Percentiles rank a stretch among this genome's conserved stretches.
Conservation (phyloP, 2,113 vertebrate genomes). For the Lasiurus cinereus region DNA sequence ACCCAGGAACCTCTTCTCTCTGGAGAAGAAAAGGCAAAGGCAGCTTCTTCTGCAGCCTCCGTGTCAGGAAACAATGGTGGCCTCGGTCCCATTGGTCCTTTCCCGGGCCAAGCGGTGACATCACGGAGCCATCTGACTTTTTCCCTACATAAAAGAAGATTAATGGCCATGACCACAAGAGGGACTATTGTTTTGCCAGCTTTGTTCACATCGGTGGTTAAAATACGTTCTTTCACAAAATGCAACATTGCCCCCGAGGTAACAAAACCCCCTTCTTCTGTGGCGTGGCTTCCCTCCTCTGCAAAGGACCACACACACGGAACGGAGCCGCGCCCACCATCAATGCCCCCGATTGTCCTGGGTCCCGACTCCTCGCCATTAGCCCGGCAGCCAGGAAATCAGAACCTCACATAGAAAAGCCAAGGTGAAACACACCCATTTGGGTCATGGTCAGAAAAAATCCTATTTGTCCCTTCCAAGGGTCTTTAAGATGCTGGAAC, state of each 20-base stretch:
- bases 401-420: background rate
- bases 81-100: background rate
- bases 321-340: rapidly evolving
- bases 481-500: background rate
- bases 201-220: conserved; percentile 33
- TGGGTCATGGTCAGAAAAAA: background rate
- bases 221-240: conserved; percentile 59
- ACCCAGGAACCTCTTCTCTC: background rate
- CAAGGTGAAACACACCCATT: background rate
- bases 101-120: background rate
- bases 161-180: conserved; percentile 45
- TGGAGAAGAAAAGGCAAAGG: background rate
- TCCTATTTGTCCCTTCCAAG: background rate
- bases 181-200: conserved; percentile 46
- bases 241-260: background rate
- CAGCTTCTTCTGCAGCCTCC: background rate
- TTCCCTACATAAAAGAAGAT: conserved; percentile 13
- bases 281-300: background rate
- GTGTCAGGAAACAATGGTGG: background rate
- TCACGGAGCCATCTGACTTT: background rate
- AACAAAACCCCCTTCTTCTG: conserved; percentile 23
- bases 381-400: background rate
- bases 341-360: background rate
- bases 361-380: rapidly evolving
- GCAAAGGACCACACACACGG: background rate